These are phyloP conservation scores for Protosalanx chinensis DNA, from an alignment of 2,797 vertebrate genomes.

Conservation along the genomic window DNA sequence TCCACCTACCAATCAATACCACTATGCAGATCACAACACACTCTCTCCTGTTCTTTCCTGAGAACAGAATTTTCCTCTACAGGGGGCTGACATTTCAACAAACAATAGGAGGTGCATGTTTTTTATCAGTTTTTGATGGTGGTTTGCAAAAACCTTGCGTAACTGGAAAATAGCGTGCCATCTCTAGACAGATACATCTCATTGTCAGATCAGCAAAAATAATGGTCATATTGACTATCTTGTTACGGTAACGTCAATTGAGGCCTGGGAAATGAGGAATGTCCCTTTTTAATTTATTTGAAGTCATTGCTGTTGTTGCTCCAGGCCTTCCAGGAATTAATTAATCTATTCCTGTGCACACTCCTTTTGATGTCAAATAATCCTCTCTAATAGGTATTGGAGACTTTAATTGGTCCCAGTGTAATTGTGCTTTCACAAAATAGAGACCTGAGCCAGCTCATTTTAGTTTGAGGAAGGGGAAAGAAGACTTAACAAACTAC, in stretches of 20 bases:
- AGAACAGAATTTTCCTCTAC: too few relatives aligned
- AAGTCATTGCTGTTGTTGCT: background rate
- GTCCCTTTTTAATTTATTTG: background rate
- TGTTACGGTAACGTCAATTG: too few relatives aligned
- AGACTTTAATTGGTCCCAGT: constrained; percentile 70
- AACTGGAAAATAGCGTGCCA: background rate
- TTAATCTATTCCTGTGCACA: background rate
- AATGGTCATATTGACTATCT: too few relatives aligned
- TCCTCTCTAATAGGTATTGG: constrained; percentile 43
- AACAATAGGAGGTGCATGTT: too few relatives aligned
- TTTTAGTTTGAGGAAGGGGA: constrained; percentile 42
- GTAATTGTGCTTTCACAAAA: constrained; percentile 72
- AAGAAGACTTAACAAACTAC: constrained; percentile 12
- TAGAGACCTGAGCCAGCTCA: constrained; percentile 56
- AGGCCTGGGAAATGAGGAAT: background rate
- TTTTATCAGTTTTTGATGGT: too few relatives aligned
- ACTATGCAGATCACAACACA: background rate
- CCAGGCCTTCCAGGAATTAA: background rate
- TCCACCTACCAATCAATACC: background rate
- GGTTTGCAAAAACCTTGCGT: too few relatives aligned
- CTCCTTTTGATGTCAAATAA: background rate
- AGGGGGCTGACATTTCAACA: too few relatives aligned
- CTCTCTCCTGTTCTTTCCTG: background rate
- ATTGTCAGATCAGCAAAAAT: background rate
- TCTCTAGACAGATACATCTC: background rate